Evolutionary conservation across 2,888 invertebrate genomes (phyloP), one percentile per base, ranked within the genome.

Genomic region (Rhodophaea formosa): DNA sequence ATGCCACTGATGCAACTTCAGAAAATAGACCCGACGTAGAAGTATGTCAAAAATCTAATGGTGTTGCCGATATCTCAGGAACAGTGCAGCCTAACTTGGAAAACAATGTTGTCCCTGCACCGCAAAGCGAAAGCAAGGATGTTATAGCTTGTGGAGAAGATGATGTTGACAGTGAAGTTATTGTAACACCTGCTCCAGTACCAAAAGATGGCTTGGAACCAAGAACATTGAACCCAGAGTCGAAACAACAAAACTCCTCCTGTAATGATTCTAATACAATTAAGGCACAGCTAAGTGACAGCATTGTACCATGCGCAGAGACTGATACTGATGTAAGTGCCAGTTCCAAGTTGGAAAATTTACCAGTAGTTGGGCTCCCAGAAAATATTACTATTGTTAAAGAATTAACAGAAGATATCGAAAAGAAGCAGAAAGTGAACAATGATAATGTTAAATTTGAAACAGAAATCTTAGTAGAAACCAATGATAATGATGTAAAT

Each of bases 391-490:
- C 57, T 17, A 32, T 68, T 60, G 74, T 68, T 63, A 64, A 75
- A 59, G 69, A 71, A 59, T 39, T 53, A 32, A 46, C 59, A 23
- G 61, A 67, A 23, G 46, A 64, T 67, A 39, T 39, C 8, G 47
- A 60, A 35, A 35, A 51, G 17, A 17, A 51, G n/a, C 8, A 35
- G 7, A 6, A 17, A 51, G 17, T 35, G 7, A 51, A 12, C 47
- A 65, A 63, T 44, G 81, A 82, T 23, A 72, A 70, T 67, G 80
- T 85, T 39, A 77, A 75, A 59, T 88, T 89, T 75, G 79, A 88
- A 68, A 91, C 90, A 52, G 89, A 90, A 77, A 77, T 90, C 64
- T 66, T 89, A 45, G 77, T 90, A 61, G 90, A 90, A 71, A 75
- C 82, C 51, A 81, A 81, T 79, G 79, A 77, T 62, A 74, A 69